Evolutionary conservation across 2,113 vertebrate genomes (phyloP), one percentile per base, ranked within the genome.

Genomic region (Myrmecobius fasciatus): DNA sequence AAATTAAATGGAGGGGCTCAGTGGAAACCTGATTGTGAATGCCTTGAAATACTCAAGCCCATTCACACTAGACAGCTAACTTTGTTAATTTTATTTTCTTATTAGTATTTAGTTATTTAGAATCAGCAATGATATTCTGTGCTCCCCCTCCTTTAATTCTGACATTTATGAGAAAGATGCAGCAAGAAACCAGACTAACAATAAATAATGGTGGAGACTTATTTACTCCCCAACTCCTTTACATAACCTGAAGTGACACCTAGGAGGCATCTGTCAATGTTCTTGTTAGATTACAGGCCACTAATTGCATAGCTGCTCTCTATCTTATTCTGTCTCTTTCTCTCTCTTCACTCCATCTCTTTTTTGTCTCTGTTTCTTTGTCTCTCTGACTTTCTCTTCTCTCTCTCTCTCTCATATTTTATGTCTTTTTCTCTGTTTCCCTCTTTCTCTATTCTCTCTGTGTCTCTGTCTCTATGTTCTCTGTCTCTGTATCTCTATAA

Each of bases 41-140:
- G 88, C 1, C 0, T 0, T 1, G 52, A 5, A 8, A 12, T 3
- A 3, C 10, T 12, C 25, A 0, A 51, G 48, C 28, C 56, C 36
- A 0, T 20, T 49, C 36, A 2, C 92, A 92, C 91, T 48, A 47
- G 88, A 75, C 54, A 17, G 46, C 54, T 52, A 90, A 52, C 94
- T 88, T 47, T 28, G 22, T 89, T 93, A 91, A 91, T 91, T 31
- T 52, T 8, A 53, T 93, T 60, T 53, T 88, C 96, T 92, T 93
- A 60, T 94, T 49, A 95, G 92, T 51, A 8, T 93, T 89, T 96
- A 94, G 96, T 94, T 54, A 93, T 91, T 52, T 8, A 6, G 93
- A 91, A 93, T 95, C 14, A 2, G 90, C 92, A 91, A 52, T 48
- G 91, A 91, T 49, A n/a, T 75, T 28, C 52, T 89, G 7, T 3